Conservation (phyloP, 2,113 vertebrate species). For the Pseudolaguvia tuberculata region DNA sequence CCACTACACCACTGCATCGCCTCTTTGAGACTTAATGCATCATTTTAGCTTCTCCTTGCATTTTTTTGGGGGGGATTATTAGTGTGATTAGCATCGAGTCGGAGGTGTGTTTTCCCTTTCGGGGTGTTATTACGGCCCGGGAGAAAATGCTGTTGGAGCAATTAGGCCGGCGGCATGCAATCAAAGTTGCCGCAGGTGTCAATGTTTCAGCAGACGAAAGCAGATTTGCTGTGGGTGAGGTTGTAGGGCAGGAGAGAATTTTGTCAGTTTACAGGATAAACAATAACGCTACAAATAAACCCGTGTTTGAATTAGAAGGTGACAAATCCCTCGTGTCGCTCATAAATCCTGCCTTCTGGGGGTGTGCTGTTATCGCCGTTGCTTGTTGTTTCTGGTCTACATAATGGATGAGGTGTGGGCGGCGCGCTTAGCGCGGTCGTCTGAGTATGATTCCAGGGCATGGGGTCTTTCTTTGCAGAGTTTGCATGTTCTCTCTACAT, state of each 20-base stretch:
- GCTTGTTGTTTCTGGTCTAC: neutral
- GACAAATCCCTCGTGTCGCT: neutral
- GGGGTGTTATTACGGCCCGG: neutral
- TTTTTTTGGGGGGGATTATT: too few relatives aligned
- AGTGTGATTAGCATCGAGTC: neutral
- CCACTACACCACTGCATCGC: too few relatives aligned
- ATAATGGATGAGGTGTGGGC: neutral
- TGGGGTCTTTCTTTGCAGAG: too few relatives aligned
- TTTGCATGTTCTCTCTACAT: too few relatives aligned
- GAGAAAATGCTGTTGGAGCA: slow-evolving; percentile 10
- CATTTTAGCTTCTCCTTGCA: too few relatives aligned
- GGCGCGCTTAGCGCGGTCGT: too few relatives aligned
- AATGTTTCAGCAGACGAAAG: slow-evolving; percentile 1
- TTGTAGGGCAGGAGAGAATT: neutral
- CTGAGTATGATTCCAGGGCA: too few relatives aligned
- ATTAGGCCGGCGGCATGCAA: slow-evolving; percentile 10
- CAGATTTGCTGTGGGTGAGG: neutral
- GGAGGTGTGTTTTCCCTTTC: slow-evolving; percentile 5
- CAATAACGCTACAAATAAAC: neutral
- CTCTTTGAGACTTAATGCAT: too few relatives aligned
- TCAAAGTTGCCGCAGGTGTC: slow-evolving; percentile 13
- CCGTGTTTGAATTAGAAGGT: neutral
- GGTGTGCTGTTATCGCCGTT: neutral
- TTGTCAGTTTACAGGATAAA: neutral
- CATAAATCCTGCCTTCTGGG: neutral